Conservation (phyloP, 1,140 invertebrate genomes). For the Wiebesia pumilae region DNA sequence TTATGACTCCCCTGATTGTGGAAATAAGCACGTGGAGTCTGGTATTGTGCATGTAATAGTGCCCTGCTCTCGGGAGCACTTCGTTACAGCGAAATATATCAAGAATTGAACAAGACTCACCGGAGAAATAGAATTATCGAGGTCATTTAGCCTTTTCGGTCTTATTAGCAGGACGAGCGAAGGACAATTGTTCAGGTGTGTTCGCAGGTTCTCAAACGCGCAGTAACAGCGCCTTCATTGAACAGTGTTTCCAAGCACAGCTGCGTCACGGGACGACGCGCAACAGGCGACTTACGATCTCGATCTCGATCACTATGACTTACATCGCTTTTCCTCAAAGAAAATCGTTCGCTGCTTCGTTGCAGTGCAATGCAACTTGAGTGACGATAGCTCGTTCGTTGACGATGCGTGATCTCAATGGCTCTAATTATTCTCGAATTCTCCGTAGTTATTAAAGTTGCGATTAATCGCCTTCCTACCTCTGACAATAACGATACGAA, state of each 20-base stretch:
- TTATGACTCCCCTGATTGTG: conserved; percentile 71
- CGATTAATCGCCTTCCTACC: too few species aligned
- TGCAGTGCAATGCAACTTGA: too few species aligned
- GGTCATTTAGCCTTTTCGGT: too few species aligned
- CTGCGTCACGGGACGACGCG: not conserved
- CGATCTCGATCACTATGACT: not conserved
- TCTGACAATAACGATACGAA: too few species aligned
- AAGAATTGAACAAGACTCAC: not conserved
- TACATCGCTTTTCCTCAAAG: not conserved
- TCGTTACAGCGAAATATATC: not conserved
- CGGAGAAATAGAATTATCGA: not conserved
- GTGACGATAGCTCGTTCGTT: too few species aligned
- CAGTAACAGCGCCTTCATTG: not conserved
- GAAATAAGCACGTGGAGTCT: conserved; percentile 65
- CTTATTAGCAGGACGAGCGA: not conserved
- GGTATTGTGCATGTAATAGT: not conserved
- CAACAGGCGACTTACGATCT: not conserved
- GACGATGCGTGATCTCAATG: too few species aligned
- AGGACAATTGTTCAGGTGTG: not conserved
- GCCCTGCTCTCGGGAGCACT: not conserved
- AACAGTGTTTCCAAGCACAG: not conserved
- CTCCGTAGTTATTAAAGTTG: too few species aligned
- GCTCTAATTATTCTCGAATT: too few species aligned
- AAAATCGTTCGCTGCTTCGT: too few species aligned
- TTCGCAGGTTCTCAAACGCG: too few species aligned